A percentile compares a stretch with the other conserved stretches of the same genome.
Evolutionary conservation across 2,888 invertebrate genomes (phyloP).

Genomic region (Poecilus cupreus): DNA sequence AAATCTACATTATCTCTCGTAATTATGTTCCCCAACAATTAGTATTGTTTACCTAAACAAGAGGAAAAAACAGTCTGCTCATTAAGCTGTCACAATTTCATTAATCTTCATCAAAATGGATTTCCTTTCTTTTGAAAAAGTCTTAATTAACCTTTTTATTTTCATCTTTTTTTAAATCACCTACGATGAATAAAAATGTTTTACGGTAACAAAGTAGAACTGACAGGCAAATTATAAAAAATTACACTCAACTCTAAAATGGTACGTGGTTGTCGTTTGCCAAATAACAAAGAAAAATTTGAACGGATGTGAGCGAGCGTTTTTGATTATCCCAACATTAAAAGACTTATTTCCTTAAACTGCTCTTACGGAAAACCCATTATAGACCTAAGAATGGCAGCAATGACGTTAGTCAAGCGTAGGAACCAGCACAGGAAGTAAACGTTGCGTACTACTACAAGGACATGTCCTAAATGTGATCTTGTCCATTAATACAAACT

Average conservation of each 20-base stretch:
- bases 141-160: constrained; percentile 36
- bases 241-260: neutral
- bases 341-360: no score
- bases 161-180: constrained; percentile 12
- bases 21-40: constrained; percentile 39
- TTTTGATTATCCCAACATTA: no score
- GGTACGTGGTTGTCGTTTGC: neutral
- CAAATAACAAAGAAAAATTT: neutral
- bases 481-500: no score
- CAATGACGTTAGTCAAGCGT: no score
- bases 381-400: no score
- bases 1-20: constrained; percentile 34
- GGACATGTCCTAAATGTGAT: no score
- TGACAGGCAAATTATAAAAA: neutral
- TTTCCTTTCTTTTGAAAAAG: constrained; percentile 35
- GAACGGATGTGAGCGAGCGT: neutral
- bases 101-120: constrained; percentile 47
- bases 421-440: no score
- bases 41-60: constrained; percentile 42
- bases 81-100: constrained; percentile 19
- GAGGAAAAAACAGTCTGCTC: constrained; percentile 33
- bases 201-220: neutral
- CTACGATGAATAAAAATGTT: constrained; percentile 11
- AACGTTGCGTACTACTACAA: no score
- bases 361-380: no score